Conservation (phyloP, 2,888 invertebrate genomes). For the Pilophorus perplexus region DNA sequence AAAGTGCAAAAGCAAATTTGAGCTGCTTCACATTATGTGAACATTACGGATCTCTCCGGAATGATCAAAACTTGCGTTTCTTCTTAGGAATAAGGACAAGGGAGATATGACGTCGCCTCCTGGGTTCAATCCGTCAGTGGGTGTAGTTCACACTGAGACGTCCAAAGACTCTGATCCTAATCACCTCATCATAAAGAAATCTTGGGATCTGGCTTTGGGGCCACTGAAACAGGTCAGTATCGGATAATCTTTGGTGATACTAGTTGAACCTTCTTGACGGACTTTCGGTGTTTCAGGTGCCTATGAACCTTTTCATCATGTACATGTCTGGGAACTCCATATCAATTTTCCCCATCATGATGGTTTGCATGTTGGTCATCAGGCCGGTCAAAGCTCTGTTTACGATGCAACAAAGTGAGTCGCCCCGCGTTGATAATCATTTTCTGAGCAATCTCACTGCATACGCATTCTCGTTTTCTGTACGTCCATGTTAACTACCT, state of each 20-base stretch:
- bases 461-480: no score
- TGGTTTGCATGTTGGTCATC: constrained; percentile 99
- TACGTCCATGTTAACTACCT: no score
- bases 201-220: constrained; percentile 94
- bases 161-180: constrained; percentile 79
- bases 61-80: not conserved
- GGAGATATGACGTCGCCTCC: constrained; percentile 63
- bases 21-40: not conserved
- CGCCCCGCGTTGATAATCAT: not conserved
- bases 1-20: no score
- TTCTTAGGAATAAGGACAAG: constrained; percentile 47
- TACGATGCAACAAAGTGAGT: constrained; percentile 61
- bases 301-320: constrained; percentile 99
- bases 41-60: not conserved
- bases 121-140: constrained; percentile 73
- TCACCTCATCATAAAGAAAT: constrained; percentile 84
- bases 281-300: no score
- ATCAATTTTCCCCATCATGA: constrained; percentile 99
- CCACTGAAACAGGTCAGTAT: constrained; percentile 81
- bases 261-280: no score
- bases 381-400: constrained; percentile 94
- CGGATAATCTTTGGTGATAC: no score
- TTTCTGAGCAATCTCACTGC: no score
- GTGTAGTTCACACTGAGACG: constrained; percentile 71
- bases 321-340: constrained; percentile 99